Evolutionary conservation across 2,888 invertebrate genomes (phyloP).

Genomic region (Habrosyne pyritoides): DNA sequence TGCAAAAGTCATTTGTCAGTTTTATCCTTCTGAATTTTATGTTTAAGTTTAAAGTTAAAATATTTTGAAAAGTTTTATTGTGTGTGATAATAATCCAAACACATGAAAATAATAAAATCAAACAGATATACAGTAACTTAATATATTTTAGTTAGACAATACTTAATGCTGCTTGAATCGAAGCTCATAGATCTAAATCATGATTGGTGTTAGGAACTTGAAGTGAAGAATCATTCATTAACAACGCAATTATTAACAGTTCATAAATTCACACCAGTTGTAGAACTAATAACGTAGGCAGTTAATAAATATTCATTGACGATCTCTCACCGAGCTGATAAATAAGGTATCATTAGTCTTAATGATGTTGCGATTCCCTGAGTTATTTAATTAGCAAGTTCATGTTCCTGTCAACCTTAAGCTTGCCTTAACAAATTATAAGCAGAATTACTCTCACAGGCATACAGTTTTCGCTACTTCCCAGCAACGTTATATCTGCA

Average conservation of each 20-base stretch:
- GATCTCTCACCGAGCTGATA: constrained; percentile 4
- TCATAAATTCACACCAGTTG: background rate
- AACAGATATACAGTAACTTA: too few relatives aligned
- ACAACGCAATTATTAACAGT: background rate
- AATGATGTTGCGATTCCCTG: constrained; percentile 25
- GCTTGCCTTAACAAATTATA: constrained; percentile 43
- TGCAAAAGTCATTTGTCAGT: background rate
- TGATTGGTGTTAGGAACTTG: background rate
- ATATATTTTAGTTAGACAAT: too few relatives aligned
- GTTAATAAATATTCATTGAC: background rate
- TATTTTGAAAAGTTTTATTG: too few relatives aligned
- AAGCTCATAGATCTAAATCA: too few relatives aligned
- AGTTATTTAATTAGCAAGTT: constrained; percentile 20
- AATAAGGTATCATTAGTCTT: constrained; percentile 22
- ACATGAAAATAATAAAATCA: too few relatives aligned
- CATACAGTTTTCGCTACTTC: constrained; percentile 33
- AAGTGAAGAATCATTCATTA: background rate
- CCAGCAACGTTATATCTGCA: constrained; percentile 14
- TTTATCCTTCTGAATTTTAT: background rate
- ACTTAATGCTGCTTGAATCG: too few relatives aligned
- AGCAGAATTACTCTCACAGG: constrained; percentile 38
- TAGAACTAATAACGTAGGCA: background rate
- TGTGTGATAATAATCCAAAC: too few relatives aligned
- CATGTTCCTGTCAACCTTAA: constrained; percentile 24
- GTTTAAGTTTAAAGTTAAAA: too few relatives aligned